These are phyloP conservation scores for Meta bourneti DNA, from an alignment of 2,888 invertebrate genomes.

Conservation along the genomic window DNA sequence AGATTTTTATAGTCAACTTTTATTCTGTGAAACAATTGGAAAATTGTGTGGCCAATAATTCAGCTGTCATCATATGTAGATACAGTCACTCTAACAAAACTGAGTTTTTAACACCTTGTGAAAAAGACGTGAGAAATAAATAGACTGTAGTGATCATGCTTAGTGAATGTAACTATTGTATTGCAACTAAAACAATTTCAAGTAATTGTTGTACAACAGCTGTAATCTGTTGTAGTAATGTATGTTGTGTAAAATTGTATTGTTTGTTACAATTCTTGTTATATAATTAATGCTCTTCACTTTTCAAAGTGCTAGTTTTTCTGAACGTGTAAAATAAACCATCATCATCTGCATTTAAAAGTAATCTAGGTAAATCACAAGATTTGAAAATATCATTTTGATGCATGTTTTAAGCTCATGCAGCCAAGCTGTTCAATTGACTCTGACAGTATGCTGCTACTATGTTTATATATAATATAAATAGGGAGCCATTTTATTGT, in stretches of 20 bases:
- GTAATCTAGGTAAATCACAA: slow-evolving; percentile 56
- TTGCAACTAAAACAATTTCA: slow-evolving; percentile 48
- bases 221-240: slow-evolving; percentile 68
- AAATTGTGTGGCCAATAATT: slow-evolving; percentile 64
- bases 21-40: slow-evolving; percentile 46
- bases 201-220: slow-evolving; percentile 72
- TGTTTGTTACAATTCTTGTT: slow-evolving; percentile 74
- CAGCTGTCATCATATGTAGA: slow-evolving; percentile 66
- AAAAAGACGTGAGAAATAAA: slow-evolving; percentile 26
- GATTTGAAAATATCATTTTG: slow-evolving; percentile 54
- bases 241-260: slow-evolving; percentile 73
- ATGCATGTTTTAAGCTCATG: slow-evolving; percentile 72
- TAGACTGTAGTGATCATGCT: slow-evolving; percentile 54
- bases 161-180: slow-evolving; percentile 64
- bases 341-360: slow-evolving; percentile 67
- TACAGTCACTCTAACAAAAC: slow-evolving; percentile 64
- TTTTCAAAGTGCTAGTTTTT: slow-evolving; percentile 70
- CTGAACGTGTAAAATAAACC: slow-evolving; percentile 70
- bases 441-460: slow-evolving; percentile 52
- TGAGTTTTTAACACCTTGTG: slow-evolving; percentile 62
- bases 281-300: slow-evolving; percentile 70
- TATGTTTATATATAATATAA: slow-evolving; percentile 69
- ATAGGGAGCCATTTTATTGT: slow-evolving; percentile 72
- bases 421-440: slow-evolving; percentile 53
- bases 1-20: slow-evolving; percentile 67